Conservation (phyloP, 2,113 vertebrate species). For the Strix aluco region DNA sequence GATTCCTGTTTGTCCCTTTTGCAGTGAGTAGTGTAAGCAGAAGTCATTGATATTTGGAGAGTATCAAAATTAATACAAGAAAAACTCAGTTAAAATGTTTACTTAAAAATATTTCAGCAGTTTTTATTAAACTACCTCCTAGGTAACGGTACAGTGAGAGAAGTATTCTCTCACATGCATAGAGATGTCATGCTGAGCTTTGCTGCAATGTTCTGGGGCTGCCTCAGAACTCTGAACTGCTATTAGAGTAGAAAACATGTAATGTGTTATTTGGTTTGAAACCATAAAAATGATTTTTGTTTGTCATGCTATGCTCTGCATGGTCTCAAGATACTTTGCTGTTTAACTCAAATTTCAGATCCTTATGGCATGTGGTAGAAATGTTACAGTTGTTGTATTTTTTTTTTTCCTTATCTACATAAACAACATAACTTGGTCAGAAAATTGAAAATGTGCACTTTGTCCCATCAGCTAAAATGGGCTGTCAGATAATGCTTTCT, state of each 20-base stretch:
- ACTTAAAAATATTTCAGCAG: background rate
- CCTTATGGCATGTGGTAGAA: conserved; percentile 25
- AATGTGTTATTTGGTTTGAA: conserved; percentile 56
- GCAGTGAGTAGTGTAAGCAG: background rate
- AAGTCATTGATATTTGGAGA: background rate
- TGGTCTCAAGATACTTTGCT: conserved; percentile 35
- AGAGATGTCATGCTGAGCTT: background rate
- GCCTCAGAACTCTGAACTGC: background rate
- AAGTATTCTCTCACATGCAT: background rate
- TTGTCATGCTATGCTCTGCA: conserved; percentile 32
- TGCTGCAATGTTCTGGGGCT: background rate
- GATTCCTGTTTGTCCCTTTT: background rate
- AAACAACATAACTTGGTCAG: conserved; percentile 80
- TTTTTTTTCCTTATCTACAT: conserved; percentile 71
- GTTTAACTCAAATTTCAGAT: conserved; percentile 40
- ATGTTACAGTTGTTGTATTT: conserved; percentile 22
- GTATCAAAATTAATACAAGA: background rate
- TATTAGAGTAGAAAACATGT: background rate
- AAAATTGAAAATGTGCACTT: conserved; percentile 77
- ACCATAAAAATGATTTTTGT: conserved; percentile 70
- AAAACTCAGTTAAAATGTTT: background rate
- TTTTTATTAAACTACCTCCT: background rate
- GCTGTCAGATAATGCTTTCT: conserved; percentile 74
- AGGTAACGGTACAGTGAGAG: background rate
- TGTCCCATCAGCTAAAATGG: conserved; percentile 77